Evolutionary conservation across 2,113 vertebrate species (phyloP), one percentile per base, ranked within the genome.

Genomic region (Tricholaema leucomelas): DNA sequence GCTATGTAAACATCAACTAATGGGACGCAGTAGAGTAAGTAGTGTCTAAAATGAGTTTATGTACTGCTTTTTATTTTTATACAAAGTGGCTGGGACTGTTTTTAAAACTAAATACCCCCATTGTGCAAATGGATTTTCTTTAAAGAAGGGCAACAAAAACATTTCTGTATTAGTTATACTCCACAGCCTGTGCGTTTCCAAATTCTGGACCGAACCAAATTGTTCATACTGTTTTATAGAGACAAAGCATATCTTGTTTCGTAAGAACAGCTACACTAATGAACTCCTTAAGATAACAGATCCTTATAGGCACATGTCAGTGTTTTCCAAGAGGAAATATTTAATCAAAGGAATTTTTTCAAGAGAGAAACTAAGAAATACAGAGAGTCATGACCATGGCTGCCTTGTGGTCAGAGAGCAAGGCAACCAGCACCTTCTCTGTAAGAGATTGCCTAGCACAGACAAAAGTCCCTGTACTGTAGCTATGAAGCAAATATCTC

Each of bases 31-130:
- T 84, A 96, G 89, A 92, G 91, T 95, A 95, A 90, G 88, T 91
- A 91, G 90, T 93, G 91, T 90, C 93, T 96, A 92, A 96, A 95
- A 90, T 90, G 95, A 96, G 95, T 95, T 95, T 96, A 95, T 76
- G 61, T 94, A 71, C 87, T 95, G 61, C 81, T 83, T 94, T 96
- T n/a, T 93, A 83, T 90, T 94, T 86, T 93, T 73, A 94, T 79
- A 92, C 46, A 58, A 95, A 96, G 89, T 95, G 72, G 50, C 36
- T 91, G 61, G 20, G 83, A 78, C 76, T 84, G 58, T 74, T 78
- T 94, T 95, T 80, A 88, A 92, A 95, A 94, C 92, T 78, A 87
- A 93, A 91, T 94, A 75, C 64, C 55, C 80, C 55, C 59, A 78
- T 76, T 60, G 69, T 63, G 48, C 56, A 93, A 96, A 87, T 76